phyloP scores from a whole-genome alignment of 2,888 invertebrate species.

The Melitaea athalia region DNA sequence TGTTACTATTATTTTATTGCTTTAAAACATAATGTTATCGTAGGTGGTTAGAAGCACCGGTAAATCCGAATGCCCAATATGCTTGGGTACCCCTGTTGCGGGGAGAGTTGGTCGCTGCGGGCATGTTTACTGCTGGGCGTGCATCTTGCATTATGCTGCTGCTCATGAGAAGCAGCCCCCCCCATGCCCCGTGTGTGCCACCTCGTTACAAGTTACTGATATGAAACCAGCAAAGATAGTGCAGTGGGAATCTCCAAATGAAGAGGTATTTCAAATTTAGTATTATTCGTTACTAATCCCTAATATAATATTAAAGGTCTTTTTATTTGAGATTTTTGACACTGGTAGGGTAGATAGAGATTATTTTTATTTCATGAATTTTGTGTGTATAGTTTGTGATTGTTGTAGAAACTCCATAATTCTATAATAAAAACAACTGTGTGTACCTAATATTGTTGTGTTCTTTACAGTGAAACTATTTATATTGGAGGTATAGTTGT shows the following conservation, averaged over 20 bases:
- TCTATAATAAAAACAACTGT: no score
- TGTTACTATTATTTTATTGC: background rate
- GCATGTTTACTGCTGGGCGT: conserved; percentile 98
- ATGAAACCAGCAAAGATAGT: conserved; percentile 86
- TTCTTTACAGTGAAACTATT: no score
- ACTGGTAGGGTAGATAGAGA: no score
- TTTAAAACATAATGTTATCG: conserved; percentile 1
- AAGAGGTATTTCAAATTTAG: conserved; percentile 54
- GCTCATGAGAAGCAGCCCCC: conserved; percentile 90
- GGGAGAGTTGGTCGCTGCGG: conserved; percentile 97
- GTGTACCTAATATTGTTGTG: no score
- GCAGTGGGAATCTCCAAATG: conserved; percentile 67
- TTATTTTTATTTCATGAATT: no score
- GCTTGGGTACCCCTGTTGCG: conserved; percentile 91
- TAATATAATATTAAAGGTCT: no score
- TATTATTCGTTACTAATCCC: background rate
- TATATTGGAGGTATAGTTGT: no score
- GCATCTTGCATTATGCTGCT: conserved; percentile 94
- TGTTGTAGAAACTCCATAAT: no score
- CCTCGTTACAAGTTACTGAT: conserved; percentile 89
- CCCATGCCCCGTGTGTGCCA: conserved; percentile 95
- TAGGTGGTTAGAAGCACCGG: conserved; percentile 72
- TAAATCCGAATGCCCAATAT: conserved; percentile 91
- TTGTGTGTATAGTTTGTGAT: no score
- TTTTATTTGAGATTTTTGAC: no score